Conservation (phyloP, 2,797 vertebrate genomes). For the Lutjanus campechanus region DNA sequence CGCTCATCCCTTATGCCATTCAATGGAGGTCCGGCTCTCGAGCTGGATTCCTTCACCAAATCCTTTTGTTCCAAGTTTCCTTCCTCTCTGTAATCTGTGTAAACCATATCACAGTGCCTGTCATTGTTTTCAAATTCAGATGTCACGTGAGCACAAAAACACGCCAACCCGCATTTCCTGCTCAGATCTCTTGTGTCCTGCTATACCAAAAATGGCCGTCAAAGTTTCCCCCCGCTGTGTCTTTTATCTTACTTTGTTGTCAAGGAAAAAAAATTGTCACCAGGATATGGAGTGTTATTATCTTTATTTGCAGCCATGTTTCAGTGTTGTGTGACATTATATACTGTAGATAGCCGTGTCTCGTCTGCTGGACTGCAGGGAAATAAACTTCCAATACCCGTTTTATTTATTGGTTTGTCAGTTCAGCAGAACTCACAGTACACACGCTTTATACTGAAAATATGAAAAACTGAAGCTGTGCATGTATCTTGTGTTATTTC, state of each 20-base stretch:
- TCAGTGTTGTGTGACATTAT: neutral
- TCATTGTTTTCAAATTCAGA: constrained; percentile 65
- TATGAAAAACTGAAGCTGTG: neutral
- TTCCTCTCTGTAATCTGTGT: constrained; percentile 67
- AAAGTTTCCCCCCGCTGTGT: constrained; percentile 16
- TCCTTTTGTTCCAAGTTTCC: constrained; percentile 71
- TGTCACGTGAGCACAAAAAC: constrained; percentile 37
- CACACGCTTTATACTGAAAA: neutral
- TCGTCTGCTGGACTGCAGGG: neutral
- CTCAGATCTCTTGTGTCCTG: constrained; percentile 21
- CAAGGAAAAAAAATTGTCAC: constrained; percentile 3
- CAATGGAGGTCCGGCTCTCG: constrained; percentile 31
- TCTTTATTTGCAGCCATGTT: constrained; percentile 38
- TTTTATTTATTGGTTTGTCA: neutral
- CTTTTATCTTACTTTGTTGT: constrained; percentile 38
- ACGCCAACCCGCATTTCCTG: constrained; percentile 48
- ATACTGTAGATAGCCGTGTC: neutral
- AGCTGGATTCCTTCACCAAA: constrained; percentile 47
- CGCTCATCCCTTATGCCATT: constrained; percentile 25
- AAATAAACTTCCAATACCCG: neutral
- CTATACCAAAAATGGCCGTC: constrained; percentile 54
- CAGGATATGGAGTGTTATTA: constrained; percentile 31
- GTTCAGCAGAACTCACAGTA: neutral
- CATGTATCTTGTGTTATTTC: neutral
- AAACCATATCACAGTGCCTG: constrained; percentile 46